These are phyloP conservation scores for Kryptolebias ocellatus DNA, from an alignment of 2,797 vertebrate genomes.

Conservation along the genomic window DNA sequence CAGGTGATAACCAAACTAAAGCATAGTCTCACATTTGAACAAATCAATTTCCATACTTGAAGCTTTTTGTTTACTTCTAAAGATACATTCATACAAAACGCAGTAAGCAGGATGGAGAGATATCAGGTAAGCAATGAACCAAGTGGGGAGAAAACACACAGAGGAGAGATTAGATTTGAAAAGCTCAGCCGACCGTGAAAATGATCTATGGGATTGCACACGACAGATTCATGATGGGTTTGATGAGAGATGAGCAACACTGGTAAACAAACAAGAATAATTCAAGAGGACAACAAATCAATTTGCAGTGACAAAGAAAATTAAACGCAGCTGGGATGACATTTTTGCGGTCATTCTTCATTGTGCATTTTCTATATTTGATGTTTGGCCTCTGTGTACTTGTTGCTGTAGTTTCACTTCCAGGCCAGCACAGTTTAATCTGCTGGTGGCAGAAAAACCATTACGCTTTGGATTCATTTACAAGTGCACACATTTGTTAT, in stretches of 20 bases:
- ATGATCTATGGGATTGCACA: constrained; percentile 64
- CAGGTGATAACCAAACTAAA: not conserved
- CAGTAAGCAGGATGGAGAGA: constrained; percentile 14
- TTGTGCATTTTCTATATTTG: constrained; percentile 54
- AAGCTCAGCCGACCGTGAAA: constrained; percentile 51
- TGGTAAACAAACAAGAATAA: constrained; percentile 65
- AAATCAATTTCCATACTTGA: constrained; percentile 18
- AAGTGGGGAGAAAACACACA: constrained; percentile 29
- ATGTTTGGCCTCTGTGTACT: constrained; percentile 49
- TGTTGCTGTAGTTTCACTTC: constrained; percentile 66
- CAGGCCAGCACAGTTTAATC: constrained; percentile 60
- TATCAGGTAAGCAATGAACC: constrained; percentile 41
- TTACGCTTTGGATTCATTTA: constrained; percentile 55
- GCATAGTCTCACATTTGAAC: not conserved
- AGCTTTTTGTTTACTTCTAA: constrained; percentile 44
- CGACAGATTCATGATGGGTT: constrained; percentile 66
- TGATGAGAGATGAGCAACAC: constrained; percentile 58
- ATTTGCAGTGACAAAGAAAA: constrained; percentile 63
- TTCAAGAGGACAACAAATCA: constrained; percentile 62
- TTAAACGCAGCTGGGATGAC: constrained; percentile 51
- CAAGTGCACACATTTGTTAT: constrained; percentile 63
- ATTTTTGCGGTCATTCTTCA: constrained; percentile 47
- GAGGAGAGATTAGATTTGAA: constrained; percentile 50
- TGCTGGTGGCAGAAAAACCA: constrained; percentile 54
- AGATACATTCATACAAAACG: constrained; percentile 33